These are phyloP conservation scores for Xestia sexstrigata DNA, from an alignment of 2,888 invertebrate species.

Conservation along the genomic window DNA sequence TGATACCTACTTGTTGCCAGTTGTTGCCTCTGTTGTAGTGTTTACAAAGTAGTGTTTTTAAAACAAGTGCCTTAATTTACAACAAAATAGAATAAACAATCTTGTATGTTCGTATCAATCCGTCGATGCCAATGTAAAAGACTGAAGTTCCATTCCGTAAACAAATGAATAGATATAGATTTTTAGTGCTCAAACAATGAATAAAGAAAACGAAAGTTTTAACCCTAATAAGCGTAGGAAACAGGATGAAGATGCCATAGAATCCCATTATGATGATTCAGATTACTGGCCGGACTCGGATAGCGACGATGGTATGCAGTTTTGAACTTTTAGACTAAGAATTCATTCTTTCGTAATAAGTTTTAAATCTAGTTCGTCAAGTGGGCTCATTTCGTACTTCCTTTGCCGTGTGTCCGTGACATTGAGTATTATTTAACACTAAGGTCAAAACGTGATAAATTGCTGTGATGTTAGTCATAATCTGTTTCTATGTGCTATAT, in stretches of 20 bases:
- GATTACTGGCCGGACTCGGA: slow-evolving; percentile 86
- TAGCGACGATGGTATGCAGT: slow-evolving; percentile 77
- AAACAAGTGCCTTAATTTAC: slow-evolving; percentile 61
- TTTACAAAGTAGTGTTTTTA: slow-evolving; percentile 64
- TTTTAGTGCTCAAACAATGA: slow-evolving; percentile 73
- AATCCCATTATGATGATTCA: slow-evolving; percentile 78
- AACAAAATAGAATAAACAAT: slow-evolving; percentile 53
- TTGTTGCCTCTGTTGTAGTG: slow-evolving; percentile 68
- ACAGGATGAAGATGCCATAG: slow-evolving; percentile 76
- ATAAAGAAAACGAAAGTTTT: slow-evolving; percentile 82
- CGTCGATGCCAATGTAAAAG: slow-evolving; percentile 34
- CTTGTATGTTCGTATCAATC: slow-evolving; percentile 51
- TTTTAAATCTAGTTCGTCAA: slow-evolving; percentile 22
- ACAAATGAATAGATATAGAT: slow-evolving; percentile 10
- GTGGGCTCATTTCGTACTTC: slow-evolving; percentile 1
- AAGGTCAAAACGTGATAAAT: slow-evolving; percentile 26
- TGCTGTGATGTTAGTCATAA: slow-evolving; percentile 21
- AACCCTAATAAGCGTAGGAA: slow-evolving; percentile 82
- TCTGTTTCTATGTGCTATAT: background rate
- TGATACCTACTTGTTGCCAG: too few species aligned
- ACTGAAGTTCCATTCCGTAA: slow-evolving; percentile 57
- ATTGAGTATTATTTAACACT: slow-evolving; percentile 45
- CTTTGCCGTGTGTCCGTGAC: slow-evolving; percentile 23
- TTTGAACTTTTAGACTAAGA: slow-evolving; percentile 38
- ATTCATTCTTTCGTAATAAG: slow-evolving; percentile 1